phyloP scores from a whole-genome alignment of 2,888 invertebrate species.

The Dynastes grantii region DNA sequence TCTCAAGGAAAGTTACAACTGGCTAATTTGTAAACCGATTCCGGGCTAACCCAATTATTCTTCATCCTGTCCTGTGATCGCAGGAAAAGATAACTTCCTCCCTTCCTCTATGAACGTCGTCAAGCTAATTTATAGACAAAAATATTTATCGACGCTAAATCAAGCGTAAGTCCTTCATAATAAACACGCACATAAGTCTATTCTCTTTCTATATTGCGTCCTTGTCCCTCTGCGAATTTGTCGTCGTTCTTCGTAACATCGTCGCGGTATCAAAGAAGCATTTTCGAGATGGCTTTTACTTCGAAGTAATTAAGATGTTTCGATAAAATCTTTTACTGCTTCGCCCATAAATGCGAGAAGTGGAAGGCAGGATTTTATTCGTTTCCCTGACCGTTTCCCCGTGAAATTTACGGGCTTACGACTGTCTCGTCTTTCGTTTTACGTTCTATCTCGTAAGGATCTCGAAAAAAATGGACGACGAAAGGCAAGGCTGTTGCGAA shows the following conservation, averaged over 20 bases:
- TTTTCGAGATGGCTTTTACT: slow-evolving; percentile 9
- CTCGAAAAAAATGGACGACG: background rate
- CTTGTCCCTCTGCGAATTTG: too few relatives aligned
- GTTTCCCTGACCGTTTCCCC: background rate
- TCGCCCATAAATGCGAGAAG: background rate
- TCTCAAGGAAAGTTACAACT: background rate
- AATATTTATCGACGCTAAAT: slow-evolving; percentile 2
- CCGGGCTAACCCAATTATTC: background rate
- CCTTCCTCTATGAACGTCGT: background rate
- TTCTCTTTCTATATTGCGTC: too few relatives aligned
- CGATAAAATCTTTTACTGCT: slow-evolving; percentile 1
- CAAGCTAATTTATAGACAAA: slow-evolving; percentile 1
- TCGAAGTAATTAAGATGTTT: slow-evolving; percentile 6
- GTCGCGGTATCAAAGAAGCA: background rate
- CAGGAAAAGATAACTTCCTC: background rate
- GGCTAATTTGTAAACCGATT: slow-evolving; percentile 8
- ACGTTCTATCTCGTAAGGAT: background rate
- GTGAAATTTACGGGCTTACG: background rate
- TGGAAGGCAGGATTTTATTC: slow-evolving; percentile 1
- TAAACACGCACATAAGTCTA: too few relatives aligned
- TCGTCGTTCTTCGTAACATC: too few relatives aligned
- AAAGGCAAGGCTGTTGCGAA: background rate
- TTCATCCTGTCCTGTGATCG: background rate
- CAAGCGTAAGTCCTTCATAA: background rate
- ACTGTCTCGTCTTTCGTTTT: background rate